A percentile compares a stretch with the other conserved stretches of the same genome.
These are phyloP conservation scores for Porites australiensis DNA, from an alignment of 64 coral and sea anemone species.

Conservation along the genomic window DNA sequence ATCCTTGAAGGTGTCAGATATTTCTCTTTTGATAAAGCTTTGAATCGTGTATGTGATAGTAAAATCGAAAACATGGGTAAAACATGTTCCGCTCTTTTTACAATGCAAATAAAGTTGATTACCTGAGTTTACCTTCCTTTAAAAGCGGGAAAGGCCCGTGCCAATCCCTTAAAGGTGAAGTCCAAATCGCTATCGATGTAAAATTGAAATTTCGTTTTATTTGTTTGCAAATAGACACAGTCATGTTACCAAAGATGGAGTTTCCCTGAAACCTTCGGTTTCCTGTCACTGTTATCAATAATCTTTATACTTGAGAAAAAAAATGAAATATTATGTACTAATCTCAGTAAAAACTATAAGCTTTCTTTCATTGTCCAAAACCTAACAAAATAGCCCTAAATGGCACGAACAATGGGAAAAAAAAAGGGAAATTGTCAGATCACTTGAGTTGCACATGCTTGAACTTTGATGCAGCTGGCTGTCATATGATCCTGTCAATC, in stretches of 20 bases:
- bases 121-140: neutral
- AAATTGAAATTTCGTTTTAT: slow-evolving; percentile 26
- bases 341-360: too few species aligned
- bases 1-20: neutral
- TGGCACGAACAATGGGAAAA: neutral
- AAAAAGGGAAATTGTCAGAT: neutral
- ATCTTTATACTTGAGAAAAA: neutral
- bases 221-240: neutral
- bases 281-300: neutral
- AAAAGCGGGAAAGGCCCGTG: neutral
- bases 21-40: neutral
- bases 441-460: neutral
- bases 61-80: neutral
- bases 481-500: slow-evolving; percentile 28
- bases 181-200: neutral
- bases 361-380: too few species aligned
- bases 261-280: neutral
- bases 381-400: neutral
- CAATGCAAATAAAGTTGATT: neutral
- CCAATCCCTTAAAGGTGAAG: neutral
- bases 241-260: slow-evolving; percentile 26
- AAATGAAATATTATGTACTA: neutral
- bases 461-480: neutral
- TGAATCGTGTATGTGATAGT: neutral
- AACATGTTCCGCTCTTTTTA: too few species aligned